These are phyloP conservation scores for Mus musculus DNA, from an alignment of 2,113 vertebrate genomes.

Conservation along the genomic window DNA sequence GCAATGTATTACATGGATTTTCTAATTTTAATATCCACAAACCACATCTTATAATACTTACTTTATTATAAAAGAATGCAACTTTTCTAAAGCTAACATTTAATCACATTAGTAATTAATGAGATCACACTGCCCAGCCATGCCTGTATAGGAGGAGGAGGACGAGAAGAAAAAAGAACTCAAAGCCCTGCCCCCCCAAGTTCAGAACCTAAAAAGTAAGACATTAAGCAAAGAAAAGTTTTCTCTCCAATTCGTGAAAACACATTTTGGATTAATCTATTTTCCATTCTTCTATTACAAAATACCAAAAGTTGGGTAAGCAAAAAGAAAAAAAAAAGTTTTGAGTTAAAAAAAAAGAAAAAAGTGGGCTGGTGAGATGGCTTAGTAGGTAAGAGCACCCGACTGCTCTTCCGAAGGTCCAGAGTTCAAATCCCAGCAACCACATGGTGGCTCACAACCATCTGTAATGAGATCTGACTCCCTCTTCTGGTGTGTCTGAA, in stretches of 20 bases:
- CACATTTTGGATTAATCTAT: not conserved
- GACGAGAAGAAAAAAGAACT: not conserved
- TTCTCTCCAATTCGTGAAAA: not conserved
- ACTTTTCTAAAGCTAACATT: not conserved
- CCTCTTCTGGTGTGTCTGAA: too few species aligned
- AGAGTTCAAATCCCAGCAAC: too few species aligned
- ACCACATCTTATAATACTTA: not conserved
- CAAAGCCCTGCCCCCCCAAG: not conserved
- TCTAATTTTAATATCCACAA: constrained; percentile 25
- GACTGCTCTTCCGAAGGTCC: too few species aligned
- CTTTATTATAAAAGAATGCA: not conserved
- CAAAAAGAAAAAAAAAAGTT: not conserved
- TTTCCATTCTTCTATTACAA: not conserved
- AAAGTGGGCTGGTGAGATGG: not conserved
- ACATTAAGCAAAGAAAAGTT: not conserved
- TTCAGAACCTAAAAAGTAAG: not conserved
- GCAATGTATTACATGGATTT: constrained; percentile 14
- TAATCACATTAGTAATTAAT: not conserved
- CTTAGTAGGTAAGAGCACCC: too few species aligned
- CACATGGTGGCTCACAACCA: too few species aligned
- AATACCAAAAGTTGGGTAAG: not conserved
- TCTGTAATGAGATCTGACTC: too few species aligned
- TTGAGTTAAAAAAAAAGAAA: not conserved
- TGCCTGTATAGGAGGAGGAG: not conserved
- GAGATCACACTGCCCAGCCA: not conserved